Conservation (phyloP, 1,140 invertebrate genomes). For the Cardiocondyla obscurior region DNA sequence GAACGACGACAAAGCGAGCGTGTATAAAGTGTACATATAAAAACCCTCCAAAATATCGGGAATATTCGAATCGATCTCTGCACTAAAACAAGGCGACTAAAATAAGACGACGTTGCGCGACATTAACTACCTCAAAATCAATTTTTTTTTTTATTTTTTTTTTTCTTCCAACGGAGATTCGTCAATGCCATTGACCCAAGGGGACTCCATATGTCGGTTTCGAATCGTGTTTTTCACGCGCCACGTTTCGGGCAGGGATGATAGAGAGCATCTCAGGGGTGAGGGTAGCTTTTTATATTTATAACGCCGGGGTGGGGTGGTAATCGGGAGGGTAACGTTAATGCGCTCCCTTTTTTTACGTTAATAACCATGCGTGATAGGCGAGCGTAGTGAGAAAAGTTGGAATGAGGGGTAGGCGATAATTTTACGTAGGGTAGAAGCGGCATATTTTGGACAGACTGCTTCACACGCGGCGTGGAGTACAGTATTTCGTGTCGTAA, state of each 20-base stretch:
- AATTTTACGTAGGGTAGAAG: slow-evolving; percentile 70
- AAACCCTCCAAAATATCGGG: background rate
- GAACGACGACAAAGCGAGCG: too few species aligned
- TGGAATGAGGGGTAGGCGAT: slow-evolving; percentile 71
- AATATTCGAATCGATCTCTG: background rate
- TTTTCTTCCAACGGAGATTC: slow-evolving; percentile 31
- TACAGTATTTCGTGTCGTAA: background rate
- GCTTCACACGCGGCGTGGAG: background rate
- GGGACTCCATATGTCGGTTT: slow-evolving; percentile 77
- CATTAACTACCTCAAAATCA: slow-evolving; percentile 39
- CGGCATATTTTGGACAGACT: slow-evolving; percentile 62
- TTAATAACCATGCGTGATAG: slow-evolving; percentile 80
- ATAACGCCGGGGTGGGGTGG: slow-evolving; percentile 66
- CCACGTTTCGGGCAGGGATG: slow-evolving; percentile 43
- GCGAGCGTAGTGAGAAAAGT: slow-evolving; percentile 70
- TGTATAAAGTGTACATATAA: too few species aligned
- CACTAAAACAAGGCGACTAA: background rate
- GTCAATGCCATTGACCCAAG: slow-evolving; percentile 4
- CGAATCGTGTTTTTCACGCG: slow-evolving; percentile 77
- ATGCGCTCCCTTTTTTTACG: slow-evolving; percentile 77
- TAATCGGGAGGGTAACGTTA: slow-evolving; percentile 74
- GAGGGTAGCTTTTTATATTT: slow-evolving; percentile 80
- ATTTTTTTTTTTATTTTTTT: slow-evolving; percentile 41
- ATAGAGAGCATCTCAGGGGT: slow-evolving; percentile 57
- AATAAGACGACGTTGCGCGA: slow-evolving; percentile 18